Conservation (phyloP, 2,888 invertebrate genomes). For the Choristoneura rosaceana region DNA sequence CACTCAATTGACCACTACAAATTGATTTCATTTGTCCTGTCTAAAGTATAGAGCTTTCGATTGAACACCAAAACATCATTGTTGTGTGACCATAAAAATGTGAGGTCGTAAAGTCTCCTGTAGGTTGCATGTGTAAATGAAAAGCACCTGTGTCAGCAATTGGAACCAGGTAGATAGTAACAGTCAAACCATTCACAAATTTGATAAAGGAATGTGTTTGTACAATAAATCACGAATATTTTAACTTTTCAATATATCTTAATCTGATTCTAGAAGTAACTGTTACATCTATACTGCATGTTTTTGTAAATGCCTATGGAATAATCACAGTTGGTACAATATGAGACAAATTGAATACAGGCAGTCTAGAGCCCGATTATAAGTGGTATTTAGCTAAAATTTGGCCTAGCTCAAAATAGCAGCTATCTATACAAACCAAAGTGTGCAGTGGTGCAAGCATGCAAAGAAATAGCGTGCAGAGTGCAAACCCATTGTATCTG, state of each 20-base stretch:
- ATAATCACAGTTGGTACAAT: not conserved
- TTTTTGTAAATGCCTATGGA: not conserved
- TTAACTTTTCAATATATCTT: not conserved
- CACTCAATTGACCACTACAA: no score
- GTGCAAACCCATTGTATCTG: not conserved
- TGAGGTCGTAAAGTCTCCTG: not conserved
- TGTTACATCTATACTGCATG: not conserved
- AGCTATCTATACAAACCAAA: slow-evolving; percentile 37
- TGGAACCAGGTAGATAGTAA: not conserved
- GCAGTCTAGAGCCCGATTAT: not conserved
- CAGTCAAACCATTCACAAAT: not conserved
- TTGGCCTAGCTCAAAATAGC: not conserved
- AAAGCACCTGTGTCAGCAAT: not conserved
- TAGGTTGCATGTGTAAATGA: not conserved
- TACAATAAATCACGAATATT: not conserved
- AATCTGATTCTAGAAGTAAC: not conserved
- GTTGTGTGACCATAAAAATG: not conserved
- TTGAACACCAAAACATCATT: not conserved
- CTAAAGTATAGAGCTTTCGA: not conserved
- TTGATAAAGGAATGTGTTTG: not conserved
- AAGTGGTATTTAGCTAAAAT: not conserved
- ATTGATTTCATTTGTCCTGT: no score
- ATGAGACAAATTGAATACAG: not conserved
- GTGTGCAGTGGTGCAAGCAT: slow-evolving; percentile 42
- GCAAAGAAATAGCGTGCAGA: slow-evolving; percentile 47